Evolutionary conservation across 2,888 invertebrate species (phyloP).

Genomic region (Drosophila pullipes): DNA sequence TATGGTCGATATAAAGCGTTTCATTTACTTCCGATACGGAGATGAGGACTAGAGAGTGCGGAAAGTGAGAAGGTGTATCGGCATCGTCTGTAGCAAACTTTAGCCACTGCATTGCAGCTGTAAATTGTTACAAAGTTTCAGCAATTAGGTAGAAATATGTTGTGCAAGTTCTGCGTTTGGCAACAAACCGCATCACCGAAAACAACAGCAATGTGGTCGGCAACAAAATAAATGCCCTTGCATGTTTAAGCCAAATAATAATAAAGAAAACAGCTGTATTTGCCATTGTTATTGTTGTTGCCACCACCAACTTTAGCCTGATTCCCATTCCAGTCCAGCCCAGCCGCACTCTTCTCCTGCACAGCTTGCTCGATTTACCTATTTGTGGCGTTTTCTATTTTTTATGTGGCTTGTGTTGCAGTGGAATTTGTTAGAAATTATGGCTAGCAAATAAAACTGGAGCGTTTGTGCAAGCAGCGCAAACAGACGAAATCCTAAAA

Average conservation of each 20-base stretch:
- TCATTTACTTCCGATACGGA: slow-evolving; percentile 43
- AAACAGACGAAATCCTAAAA: slow-evolving; percentile 13
- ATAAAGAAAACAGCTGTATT: slow-evolving; percentile 57
- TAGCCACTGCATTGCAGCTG: slow-evolving; percentile 70
- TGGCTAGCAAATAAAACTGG: slow-evolving; percentile 30
- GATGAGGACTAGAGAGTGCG: not conserved
- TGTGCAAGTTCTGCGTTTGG: slow-evolving; percentile 43
- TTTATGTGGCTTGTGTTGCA: slow-evolving; percentile 23
- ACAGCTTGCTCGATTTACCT: slow-evolving; percentile 9
- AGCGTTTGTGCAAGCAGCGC: slow-evolving; percentile 9
- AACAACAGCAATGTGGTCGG: slow-evolving; percentile 45
- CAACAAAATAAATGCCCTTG: slow-evolving; percentile 68
- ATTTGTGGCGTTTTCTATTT: slow-evolving; percentile 18
- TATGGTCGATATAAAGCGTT: slow-evolving; percentile 46
- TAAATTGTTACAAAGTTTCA: slow-evolving; percentile 71
- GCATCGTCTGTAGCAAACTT: slow-evolving; percentile 26
- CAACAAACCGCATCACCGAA: slow-evolving; percentile 33
- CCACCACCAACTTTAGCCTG: slow-evolving; percentile 29
- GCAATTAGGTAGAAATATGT: slow-evolving; percentile 72
- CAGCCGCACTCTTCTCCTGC: not conserved
- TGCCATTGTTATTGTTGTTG: slow-evolving; percentile 37
- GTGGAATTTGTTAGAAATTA: slow-evolving; percentile 39
- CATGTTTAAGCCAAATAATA: slow-evolving; percentile 73
- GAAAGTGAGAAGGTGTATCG: slow-evolving; percentile 1
- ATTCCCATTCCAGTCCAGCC: not conserved